A percentile compares a stretch with the other conserved stretches of the same genome.
These are phyloP conservation scores for Gallinago solitaria DNA, from an alignment of 2,797 vertebrate genomes.

Conservation along the genomic window DNA sequence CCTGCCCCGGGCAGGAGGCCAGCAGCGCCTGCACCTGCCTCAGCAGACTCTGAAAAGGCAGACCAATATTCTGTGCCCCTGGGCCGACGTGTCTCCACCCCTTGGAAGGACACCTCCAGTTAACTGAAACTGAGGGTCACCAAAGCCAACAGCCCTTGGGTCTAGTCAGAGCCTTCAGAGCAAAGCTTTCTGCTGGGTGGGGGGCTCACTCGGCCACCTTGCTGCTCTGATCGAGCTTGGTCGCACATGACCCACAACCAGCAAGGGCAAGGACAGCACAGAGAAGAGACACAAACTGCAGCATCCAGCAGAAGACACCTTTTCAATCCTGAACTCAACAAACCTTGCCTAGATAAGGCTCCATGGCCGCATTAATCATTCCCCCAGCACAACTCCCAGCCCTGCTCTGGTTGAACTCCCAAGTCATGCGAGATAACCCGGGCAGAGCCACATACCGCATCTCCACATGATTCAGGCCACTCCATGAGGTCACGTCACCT, in stretches of 20 bases:
- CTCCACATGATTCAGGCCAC: background rate
- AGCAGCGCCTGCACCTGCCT: background rate
- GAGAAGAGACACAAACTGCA: background rate
- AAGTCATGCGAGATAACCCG: background rate
- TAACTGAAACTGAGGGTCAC: background rate
- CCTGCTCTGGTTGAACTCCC: background rate
- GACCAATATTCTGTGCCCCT: background rate
- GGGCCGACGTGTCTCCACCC: background rate
- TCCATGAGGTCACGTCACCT: accelerated
- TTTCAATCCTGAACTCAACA: background rate
- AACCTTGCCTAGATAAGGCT: background rate
- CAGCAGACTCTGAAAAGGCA: background rate
- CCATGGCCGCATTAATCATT: accelerated
- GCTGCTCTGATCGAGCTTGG: background rate
- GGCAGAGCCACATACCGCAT: accelerated
- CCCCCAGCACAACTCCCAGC: background rate
- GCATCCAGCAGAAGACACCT: background rate
- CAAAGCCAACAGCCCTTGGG: background rate
- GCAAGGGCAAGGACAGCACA: background rate
- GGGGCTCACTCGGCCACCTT: accelerated
- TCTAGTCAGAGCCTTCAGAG: background rate
- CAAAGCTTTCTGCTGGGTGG: background rate
- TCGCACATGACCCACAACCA: background rate
- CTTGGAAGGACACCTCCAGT: background rate
- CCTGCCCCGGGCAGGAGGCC: background rate